Percentiles rank a stretch among this genome's conserved stretches.
Conservation (phyloP, 2,888 invertebrate genomes). For the Drosophila setosimentum region DNA sequence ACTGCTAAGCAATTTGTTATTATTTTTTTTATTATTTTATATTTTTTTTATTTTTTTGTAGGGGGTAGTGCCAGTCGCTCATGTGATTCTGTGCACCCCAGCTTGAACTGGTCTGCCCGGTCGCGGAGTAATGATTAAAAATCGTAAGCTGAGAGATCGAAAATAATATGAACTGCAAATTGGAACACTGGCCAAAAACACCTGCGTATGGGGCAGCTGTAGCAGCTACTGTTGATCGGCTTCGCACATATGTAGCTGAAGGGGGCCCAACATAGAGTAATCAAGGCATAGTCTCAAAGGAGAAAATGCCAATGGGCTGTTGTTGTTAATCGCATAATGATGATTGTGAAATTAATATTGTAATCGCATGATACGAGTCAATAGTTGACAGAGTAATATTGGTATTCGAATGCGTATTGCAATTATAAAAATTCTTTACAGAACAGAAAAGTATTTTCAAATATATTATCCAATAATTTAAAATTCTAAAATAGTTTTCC, state of each 20-base stretch:
- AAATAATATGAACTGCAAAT: conserved; percentile 73
- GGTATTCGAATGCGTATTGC: background rate
- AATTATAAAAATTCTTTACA: background rate
- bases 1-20: conserved; percentile 63
- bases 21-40: background rate
- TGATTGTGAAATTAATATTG: conserved; percentile 71
- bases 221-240: conserved; percentile 62
- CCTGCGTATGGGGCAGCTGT: conserved; percentile 52
- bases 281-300: conserved; percentile 45
- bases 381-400: conserved; percentile 8
- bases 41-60: conserved; percentile 24
- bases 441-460: background rate
- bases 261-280: conserved; percentile 39
- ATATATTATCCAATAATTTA: background rate
- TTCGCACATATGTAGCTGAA: conserved; percentile 40
- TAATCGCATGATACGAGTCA: conserved; percentile 24
- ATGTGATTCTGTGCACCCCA: conserved; percentile 44
- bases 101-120: conserved; percentile 13
- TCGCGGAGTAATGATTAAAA: conserved; percentile 72
- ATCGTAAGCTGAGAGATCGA: conserved; percentile 69
- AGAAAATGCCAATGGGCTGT: conserved; percentile 18
- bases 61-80: conserved; percentile 54
- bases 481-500: conserved; percentile 25
- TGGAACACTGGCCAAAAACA: conserved; percentile 75
- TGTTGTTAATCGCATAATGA: conserved; percentile 46